A percentile compares a stretch with the other conserved stretches of the same genome.
These are phyloP conservation scores for Zosterops japonicus DNA, from an alignment of 2,113 vertebrate genomes.

Conservation along the genomic window DNA sequence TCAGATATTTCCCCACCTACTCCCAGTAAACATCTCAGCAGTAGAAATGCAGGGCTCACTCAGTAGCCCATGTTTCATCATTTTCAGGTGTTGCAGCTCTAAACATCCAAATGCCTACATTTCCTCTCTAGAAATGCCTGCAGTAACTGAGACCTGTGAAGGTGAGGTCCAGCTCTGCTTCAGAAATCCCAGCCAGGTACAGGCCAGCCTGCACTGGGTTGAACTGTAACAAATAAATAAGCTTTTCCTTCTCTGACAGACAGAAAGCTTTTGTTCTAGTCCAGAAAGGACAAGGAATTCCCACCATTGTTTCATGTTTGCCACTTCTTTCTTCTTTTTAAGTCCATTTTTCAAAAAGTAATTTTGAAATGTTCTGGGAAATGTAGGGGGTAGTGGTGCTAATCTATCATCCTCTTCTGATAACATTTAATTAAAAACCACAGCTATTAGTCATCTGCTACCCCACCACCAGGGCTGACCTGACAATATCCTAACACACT, in stretches of 20 bases:
- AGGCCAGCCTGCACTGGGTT: neutral
- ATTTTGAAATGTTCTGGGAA: constrained; percentile 66
- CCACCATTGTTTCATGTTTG: constrained; percentile 42
- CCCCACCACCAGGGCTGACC: constrained; percentile 35
- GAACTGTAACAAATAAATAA: neutral
- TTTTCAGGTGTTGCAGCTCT: neutral
- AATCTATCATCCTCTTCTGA: constrained; percentile 66
- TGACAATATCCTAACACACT: constrained; percentile 47
- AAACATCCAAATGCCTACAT: neutral
- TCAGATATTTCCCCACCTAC: neutral
- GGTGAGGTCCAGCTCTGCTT: neutral
- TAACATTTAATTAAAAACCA: constrained; percentile 65
- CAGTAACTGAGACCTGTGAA: neutral
- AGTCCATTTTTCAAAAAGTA: constrained; percentile 67
- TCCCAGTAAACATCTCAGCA: neutral
- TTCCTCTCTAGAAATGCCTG: neutral
- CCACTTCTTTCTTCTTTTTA: neutral
- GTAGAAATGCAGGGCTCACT: neutral
- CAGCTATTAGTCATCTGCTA: constrained; percentile 57
- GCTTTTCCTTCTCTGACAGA: neutral
- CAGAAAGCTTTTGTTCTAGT: constrained; percentile 34
- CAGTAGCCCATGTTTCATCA: neutral
- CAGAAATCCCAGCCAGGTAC: neutral
- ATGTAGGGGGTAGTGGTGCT: constrained; percentile 10
- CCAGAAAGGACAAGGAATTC: constrained; percentile 25